Evolutionary conservation across 2,113 vertebrate species (phyloP).

Genomic region (Amphilophus citrinellus): DNA sequence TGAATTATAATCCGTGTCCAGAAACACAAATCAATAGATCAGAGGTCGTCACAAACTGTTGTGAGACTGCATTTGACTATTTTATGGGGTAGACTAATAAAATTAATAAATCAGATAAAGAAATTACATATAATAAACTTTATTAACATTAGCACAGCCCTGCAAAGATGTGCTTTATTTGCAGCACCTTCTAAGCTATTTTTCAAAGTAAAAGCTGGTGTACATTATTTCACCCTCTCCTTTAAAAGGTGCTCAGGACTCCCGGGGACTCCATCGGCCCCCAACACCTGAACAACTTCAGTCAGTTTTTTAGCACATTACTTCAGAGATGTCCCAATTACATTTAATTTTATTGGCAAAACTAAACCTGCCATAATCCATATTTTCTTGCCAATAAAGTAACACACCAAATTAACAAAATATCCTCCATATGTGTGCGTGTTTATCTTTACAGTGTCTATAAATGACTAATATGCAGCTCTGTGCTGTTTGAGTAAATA

Average conservation of each 20-base stretch:
- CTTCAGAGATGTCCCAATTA: neutral
- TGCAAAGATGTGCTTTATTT: neutral
- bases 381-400: neutral
- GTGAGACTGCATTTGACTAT: too few relatives aligned
- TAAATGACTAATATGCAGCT: neutral
- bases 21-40: too few relatives aligned
- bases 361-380: neutral
- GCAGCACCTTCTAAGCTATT: neutral
- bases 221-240: neutral
- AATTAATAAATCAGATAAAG: too few relatives aligned
- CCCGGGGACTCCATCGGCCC: neutral
- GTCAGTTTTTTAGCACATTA: neutral
- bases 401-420: neutral
- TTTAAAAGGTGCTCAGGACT: conserved; percentile 6
- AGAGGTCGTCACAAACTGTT: too few relatives aligned
- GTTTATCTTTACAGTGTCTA: neutral
- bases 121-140: too few relatives aligned
- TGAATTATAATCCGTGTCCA: too few relatives aligned
- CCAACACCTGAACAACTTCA: neutral
- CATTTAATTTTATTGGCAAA: neutral
- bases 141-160: neutral
- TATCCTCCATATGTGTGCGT: neutral
- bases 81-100: too few relatives aligned
- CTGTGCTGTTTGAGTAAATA: neutral
- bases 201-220: neutral